Evolutionary conservation across 2,797 vertebrate species (phyloP), one percentile per base, ranked within the genome.

Genomic region (Pelodytes ibericus): DNA sequence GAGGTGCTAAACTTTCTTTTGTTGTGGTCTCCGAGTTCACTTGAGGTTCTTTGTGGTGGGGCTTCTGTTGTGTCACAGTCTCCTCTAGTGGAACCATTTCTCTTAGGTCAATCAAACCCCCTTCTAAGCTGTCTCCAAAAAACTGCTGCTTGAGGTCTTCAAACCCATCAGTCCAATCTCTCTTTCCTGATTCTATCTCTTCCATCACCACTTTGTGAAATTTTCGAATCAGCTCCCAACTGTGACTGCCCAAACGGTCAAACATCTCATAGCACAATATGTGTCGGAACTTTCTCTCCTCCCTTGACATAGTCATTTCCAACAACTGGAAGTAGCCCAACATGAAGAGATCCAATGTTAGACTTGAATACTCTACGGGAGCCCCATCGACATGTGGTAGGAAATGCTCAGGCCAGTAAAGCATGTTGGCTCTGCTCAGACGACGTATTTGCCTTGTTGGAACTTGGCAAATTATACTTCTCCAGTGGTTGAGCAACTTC

Each of bases 221-320:
- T 59, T 82, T 82, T 20, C 96, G 92, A 82, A 99, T 97, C 3
- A 81, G 87, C 81, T 92, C 94, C 98, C 98, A 99, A 7, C 92
- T 93, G 83, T 96, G 92, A 82, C 92, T 95, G 25, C 96, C 95
- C 51, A 99, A 89, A 13, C 92, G 93, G 87, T 98, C 96, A 3
- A 99, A 99, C 95, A 99, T 98, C 88, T 99, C 97, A 0, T 96
- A 99, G 89, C 97, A 99, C 69, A 99, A 89, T 60, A 99, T 90
- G 87, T 99, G 97, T 31, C 97, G 92, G 81, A 97, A 99, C 82
- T 95, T 96, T 75, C 97, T 92, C 81, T 99, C 96, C 16, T 86
- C 90, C 0, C 94, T 93, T 71, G 94, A 94, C 88, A 99, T 95
- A 77, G 86, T 92, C 97, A 99, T 99, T 87, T 99, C 97, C 25